Base-by-base conservation (phyloP, 2,113 vertebrate species). In the Scytalopus superciliaris region DNA sequence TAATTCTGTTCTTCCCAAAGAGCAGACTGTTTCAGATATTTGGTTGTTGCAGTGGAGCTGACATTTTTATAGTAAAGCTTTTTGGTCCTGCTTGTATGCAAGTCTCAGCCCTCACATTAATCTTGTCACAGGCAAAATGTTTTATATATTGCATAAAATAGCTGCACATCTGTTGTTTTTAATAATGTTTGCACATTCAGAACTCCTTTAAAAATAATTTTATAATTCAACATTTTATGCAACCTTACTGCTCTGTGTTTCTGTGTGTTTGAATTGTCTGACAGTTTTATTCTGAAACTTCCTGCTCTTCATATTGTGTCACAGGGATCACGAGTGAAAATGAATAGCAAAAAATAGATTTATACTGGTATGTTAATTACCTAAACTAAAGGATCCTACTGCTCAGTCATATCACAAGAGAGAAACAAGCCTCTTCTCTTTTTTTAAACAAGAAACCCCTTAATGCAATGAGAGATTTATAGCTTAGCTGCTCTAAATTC, bases 361-460 rank as follows among this genome's bases (percentile, higher is more conserved):
- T 93, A 86, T 88, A 47, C 19, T 50, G 40, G 39, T 72, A 28
- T 90, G 55, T 87, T 94, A 96, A 96, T 98, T 91, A 82, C 60
- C 30, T 35, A 86, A 52, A 45, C 22, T 90, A 57, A 74, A 91
- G 52, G 37, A 55, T 93, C 76, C 81, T 64, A 33, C 55, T 52
- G 45, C 59, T 96, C 68, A 42, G 19, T 63, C 33, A 24, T 79
- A 84, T 73, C 68, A 87, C 82, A 49, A 88, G 78, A 39, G 25
- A 96, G 45, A 45, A 92, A 74, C 22, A 84, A 96, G 8, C 10
- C 18, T 40, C 42, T 88, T 90, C 42, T 88, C 89, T 33, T 66
- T 95, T 68, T 78, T 72, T 73, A 87, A 92, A 69, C 37, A 67
- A 67, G n/a, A 82, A 94, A 85, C 47, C 37, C 56, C 70, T 64